phyloP scores from a whole-genome alignment of 2,113 vertebrate species.

The Pardalotus punctatus region DNA sequence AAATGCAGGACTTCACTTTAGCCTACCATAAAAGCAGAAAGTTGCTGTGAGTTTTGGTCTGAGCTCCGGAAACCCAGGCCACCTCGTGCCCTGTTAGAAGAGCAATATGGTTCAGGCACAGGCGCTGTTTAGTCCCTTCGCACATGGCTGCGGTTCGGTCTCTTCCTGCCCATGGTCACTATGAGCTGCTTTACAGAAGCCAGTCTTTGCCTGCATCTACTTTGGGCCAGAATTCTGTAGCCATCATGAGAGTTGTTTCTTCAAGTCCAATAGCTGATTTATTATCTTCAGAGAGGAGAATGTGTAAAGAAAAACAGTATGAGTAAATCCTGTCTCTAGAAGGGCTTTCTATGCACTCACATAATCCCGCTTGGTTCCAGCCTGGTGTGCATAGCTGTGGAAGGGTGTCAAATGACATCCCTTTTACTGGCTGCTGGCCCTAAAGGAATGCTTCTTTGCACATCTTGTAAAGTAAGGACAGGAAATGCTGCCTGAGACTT shows the following conservation, averaged over 20 bases:
- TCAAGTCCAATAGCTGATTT: conserved; percentile 15
- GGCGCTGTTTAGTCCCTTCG: neutral
- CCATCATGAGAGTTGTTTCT: neutral
- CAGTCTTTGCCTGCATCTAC: neutral
- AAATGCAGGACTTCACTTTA: neutral
- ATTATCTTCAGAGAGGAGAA: conserved; percentile 23
- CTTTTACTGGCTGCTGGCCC: conserved; percentile 36
- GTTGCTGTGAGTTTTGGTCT: neutral
- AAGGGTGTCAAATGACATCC: conserved; percentile 56
- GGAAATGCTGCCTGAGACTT: conserved; percentile 46
- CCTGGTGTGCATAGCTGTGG: conserved; percentile 1
- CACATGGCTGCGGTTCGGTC: neutral
- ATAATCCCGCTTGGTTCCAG: conserved; percentile 22
- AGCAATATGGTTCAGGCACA: neutral
- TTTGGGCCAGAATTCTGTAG: neutral
- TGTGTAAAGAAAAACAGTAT: conserved; percentile 21
- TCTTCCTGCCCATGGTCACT: accelerated
- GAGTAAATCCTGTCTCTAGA: conserved; percentile 31
- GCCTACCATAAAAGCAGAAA: neutral
- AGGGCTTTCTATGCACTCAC: conserved; percentile 23
- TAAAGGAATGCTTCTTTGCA: conserved; percentile 49
- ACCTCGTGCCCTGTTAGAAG: neutral
- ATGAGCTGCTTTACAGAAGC: neutral
- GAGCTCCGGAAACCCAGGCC: neutral
- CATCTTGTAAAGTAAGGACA: conserved; percentile 22